These are phyloP conservation scores for Papilio demoleus DNA, from an alignment of 2,888 invertebrate genomes.

Conservation along the genomic window DNA sequence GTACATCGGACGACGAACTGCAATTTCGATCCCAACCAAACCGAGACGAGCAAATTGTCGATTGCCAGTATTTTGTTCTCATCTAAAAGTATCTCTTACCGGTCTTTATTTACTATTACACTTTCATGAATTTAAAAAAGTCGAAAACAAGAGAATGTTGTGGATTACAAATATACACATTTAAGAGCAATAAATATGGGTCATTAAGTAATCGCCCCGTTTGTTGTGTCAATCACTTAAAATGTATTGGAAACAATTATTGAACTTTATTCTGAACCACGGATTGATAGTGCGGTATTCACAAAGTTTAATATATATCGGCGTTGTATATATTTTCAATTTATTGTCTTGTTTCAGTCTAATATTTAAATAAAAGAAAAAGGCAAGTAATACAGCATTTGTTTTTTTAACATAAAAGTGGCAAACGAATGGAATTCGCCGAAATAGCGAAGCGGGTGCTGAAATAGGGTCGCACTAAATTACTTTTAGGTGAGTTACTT, in stretches of 20 bases:
- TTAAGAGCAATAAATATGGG: not conserved
- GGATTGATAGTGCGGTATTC: not conserved
- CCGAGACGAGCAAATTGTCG: conserved; percentile 16
- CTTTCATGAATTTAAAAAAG: too few species aligned
- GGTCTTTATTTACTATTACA: not conserved
- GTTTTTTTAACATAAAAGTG: too few species aligned
- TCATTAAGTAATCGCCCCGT: conserved; percentile 4
- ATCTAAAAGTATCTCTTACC: not conserved
- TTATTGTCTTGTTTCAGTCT: too few species aligned
- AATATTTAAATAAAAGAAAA: too few species aligned
- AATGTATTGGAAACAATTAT: conserved; percentile 22
- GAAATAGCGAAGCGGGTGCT: too few species aligned
- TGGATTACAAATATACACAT: not conserved
- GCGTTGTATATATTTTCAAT: too few species aligned
- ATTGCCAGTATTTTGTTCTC: conserved; percentile 12
- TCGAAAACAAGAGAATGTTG: too few species aligned
- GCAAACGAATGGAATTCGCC: too few species aligned
- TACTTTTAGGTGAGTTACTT: too few species aligned
- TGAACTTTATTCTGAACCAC: conserved; percentile 10
- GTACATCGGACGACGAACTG: conserved; percentile 20
- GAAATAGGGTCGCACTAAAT: too few species aligned
- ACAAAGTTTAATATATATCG: too few species aligned
- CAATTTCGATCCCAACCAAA: conserved; percentile 23
- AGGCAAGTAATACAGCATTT: too few species aligned
- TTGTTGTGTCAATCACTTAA: conserved; percentile 21